Percentiles rank a stretch among this genome's conserved stretches.
Evolutionary conservation across 2,888 invertebrate species (phyloP).

Genomic region (Autographa gamma): DNA sequence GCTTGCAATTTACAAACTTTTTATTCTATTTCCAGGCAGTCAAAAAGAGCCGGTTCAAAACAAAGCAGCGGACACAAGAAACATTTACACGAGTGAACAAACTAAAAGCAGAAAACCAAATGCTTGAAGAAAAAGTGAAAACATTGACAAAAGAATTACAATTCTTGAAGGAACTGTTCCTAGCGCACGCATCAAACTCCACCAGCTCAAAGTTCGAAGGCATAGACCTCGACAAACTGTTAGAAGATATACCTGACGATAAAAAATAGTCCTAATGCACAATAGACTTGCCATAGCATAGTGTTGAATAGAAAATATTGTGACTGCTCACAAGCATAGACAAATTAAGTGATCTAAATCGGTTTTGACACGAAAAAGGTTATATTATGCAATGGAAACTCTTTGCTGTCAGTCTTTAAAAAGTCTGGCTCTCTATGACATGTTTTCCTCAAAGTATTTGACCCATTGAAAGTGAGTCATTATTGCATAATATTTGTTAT

Average conservation of each 20-base stretch:
- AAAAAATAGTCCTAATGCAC: conserved; percentile 56
- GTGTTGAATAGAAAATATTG: conserved; percentile 22
- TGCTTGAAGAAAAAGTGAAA: conserved; percentile 94
- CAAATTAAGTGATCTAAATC: conserved; percentile 18
- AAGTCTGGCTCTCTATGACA: neutral
- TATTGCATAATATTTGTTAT: neutral
- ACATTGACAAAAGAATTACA: conserved; percentile 94
- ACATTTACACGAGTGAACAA: conserved; percentile 93
- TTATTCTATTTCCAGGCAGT: conserved; percentile 90
- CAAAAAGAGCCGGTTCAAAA: conserved; percentile 94
- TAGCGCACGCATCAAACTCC: conserved; percentile 93
- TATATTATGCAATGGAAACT: neutral
- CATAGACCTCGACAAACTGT: conserved; percentile 88
- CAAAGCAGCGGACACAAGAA: conserved; percentile 93
- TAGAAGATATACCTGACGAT: conserved; percentile 87
- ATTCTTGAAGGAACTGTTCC: conserved; percentile 94
- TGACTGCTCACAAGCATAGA: conserved; percentile 14
- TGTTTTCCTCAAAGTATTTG: neutral
- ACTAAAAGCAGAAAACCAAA: conserved; percentile 93
- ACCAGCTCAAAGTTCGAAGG: conserved; percentile 88
- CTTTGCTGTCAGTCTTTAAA: neutral
- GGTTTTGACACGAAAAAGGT: neutral
- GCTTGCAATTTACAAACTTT: neutral
- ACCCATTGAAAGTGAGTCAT: neutral
- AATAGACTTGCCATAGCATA: conserved; percentile 39